Base-by-base conservation (phyloP, 2,888 invertebrate species). In the Lymantria dispar region DNA sequence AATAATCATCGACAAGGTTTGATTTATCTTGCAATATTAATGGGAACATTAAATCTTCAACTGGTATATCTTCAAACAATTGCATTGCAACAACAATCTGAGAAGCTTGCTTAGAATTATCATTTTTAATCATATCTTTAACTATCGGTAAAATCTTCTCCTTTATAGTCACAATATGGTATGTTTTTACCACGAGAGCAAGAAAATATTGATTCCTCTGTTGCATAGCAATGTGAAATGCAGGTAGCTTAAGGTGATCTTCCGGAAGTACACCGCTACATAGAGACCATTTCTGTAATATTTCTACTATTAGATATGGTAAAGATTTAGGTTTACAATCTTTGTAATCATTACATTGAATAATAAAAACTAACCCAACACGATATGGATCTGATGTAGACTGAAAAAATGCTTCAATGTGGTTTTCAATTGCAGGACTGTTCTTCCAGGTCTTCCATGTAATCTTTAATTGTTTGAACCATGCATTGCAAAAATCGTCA, bases 21-120 rank as follows among this genome's bases (percentile, higher is more conserved):
- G 94, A 82, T 77, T 96, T 97, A 74, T 97, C 97, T 88, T 97
- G 96, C 40, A 97, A 85, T 63, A 97, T 91, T 47, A 98, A 84
- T 0, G 97, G 97, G 57, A 98, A 90, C 8, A 96, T 75, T 63
- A 97, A 92, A 50, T 94, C 94, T 72, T 95, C 93, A 47, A 96
- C 93, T 45, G 92, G 86, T 76, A 96, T 95, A 49, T 93, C 86
- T 55, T 93, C 86, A 69, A 95, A 95, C 38, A 96, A 78, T 57
- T 94, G 91, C 70, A 96, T 87, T 47, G 94, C 91, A 48, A 94
- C 92, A 8, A 94, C 92, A 83, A 94, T 93, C 72, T 95, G 95
- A 36, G 95, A 94, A 29, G 95, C 96, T 84, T 95, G 95, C 90
- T 95, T 96, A 78, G 94, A 96, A 56, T 88, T 87, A 47, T 90